Percentiles rank a stretch among this genome's conserved stretches.
phyloP scores from a whole-genome alignment of 2,113 vertebrate genomes.

The Paedocypris sp. region DNA sequence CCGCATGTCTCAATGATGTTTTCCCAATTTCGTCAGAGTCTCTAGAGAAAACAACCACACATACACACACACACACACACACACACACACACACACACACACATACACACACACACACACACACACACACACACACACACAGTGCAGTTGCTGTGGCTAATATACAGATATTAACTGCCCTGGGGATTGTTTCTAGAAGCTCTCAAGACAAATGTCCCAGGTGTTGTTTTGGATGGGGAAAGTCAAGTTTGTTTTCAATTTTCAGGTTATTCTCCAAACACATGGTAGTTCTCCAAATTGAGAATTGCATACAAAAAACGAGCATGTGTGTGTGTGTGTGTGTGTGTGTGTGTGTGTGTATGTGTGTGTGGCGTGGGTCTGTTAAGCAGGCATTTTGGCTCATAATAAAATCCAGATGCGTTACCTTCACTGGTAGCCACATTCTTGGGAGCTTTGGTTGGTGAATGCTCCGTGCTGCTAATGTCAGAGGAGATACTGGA shows the following conservation, averaged over 20 bases:
- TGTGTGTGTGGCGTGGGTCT: too few species aligned
- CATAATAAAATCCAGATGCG: slow-evolving; percentile 73
- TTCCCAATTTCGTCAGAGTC: background rate
- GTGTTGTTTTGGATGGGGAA: slow-evolving; percentile 40
- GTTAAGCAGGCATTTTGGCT: slow-evolving; percentile 36
- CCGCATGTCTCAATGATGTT: background rate
- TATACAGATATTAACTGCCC: slow-evolving; percentile 41
- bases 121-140: too few species aligned
- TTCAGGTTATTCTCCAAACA: slow-evolving; percentile 52
- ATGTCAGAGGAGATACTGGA: slow-evolving; percentile 99
- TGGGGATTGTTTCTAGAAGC: slow-evolving; percentile 25
- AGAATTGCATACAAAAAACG: slow-evolving; percentile 37
- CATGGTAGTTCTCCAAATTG: slow-evolving; percentile 55
- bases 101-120: too few species aligned
- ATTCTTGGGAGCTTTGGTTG: slow-evolving; percentile 93
- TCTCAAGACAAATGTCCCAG: slow-evolving; percentile 38
- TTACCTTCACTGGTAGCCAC: slow-evolving; percentile 95
- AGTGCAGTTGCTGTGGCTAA: background rate
- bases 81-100: too few species aligned
- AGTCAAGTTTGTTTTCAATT: slow-evolving; percentile 52
- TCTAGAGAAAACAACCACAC: slow-evolving; percentile 5
- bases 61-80: too few species aligned
- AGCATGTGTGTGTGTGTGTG: too few species aligned
- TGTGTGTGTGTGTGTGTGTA: too few species aligned
- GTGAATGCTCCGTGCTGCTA: slow-evolving; percentile 96